These are phyloP conservation scores for Lepilemur septentrionalis DNA, from an alignment of 2,797 vertebrate genomes.

Conservation along the genomic window DNA sequence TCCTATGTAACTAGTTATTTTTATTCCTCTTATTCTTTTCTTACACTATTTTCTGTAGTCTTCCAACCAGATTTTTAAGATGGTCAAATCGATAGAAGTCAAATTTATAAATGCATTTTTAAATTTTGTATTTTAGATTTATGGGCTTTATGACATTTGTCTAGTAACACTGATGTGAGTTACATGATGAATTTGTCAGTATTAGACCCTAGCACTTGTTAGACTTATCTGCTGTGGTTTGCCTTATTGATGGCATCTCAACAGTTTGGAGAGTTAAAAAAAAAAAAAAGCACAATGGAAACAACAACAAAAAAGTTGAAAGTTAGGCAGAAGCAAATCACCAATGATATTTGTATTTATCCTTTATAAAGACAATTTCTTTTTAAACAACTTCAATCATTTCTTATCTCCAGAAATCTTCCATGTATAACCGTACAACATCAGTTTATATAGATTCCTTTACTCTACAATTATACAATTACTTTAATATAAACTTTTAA, in stretches of 20 bases:
- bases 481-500: background rate
- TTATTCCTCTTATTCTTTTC: background rate
- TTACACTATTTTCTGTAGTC: background rate
- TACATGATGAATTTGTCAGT: background rate
- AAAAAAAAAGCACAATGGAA: conserved; percentile 6
- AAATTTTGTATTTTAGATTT: background rate
- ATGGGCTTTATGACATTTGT: background rate
- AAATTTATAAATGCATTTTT: background rate
- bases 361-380: background rate
- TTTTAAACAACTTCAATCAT: conserved; percentile 4
- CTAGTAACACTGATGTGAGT: background rate
- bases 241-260: background rate
- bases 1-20: conserved; percentile 21
- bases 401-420: background rate
- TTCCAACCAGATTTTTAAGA: conserved; percentile 57
- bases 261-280: background rate
- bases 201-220: background rate
- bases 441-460: background rate
- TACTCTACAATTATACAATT: background rate
- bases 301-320: background rate
- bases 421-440: background rate
- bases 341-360: background rate
- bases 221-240: background rate
- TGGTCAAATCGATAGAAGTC: conserved; percentile 8
- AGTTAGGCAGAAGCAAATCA: conserved; percentile 11